These are phyloP conservation scores for Idaea biselata DNA, from an alignment of 2,888 invertebrate species.

Conservation along the genomic window DNA sequence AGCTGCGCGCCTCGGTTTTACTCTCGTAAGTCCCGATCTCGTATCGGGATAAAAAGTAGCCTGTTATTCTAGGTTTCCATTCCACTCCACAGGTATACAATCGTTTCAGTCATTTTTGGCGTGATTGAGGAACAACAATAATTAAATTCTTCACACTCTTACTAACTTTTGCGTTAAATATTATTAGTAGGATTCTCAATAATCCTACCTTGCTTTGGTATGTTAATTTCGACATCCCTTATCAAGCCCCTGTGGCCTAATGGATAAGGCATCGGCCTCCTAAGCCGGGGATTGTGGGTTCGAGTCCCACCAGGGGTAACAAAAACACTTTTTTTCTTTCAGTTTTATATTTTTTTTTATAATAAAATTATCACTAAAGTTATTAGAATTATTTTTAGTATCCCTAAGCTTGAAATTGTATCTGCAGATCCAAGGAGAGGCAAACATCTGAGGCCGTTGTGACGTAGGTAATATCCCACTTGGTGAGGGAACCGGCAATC, in stretches of 20 bases:
- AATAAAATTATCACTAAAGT: slow-evolving; percentile 37
- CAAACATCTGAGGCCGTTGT: slow-evolving; percentile 72
- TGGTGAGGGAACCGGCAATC: slow-evolving; percentile 85
- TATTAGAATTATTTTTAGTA: slow-evolving; percentile 37
- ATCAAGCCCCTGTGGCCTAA: slow-evolving; percentile 86
- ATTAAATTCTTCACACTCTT: too few species aligned
- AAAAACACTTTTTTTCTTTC: slow-evolving; percentile 2
- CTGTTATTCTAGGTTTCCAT: too few species aligned
- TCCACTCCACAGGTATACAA: too few species aligned
- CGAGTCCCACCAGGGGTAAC: slow-evolving; percentile 87
- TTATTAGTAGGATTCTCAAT: background rate
- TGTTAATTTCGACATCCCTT: background rate
- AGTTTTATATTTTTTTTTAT: slow-evolving; percentile 12
- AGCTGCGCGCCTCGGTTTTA: too few species aligned
- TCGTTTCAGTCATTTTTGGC: too few species aligned
- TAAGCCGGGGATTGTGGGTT: slow-evolving; percentile 89
- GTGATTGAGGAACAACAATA: too few species aligned
- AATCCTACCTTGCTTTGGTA: background rate
- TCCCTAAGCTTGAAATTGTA: slow-evolving; percentile 13
- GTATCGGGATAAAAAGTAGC: too few species aligned
- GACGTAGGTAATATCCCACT: slow-evolving; percentile 78
- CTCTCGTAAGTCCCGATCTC: too few species aligned
- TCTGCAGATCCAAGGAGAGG: slow-evolving; percentile 51
- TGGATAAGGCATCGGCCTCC: slow-evolving; percentile 90
- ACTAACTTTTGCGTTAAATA: too few species aligned